Evolutionary conservation across 1,140 invertebrate genomes (phyloP), one percentile per base, ranked within the genome.

Genomic region (silkworm (Bombyx mori)): DNA sequence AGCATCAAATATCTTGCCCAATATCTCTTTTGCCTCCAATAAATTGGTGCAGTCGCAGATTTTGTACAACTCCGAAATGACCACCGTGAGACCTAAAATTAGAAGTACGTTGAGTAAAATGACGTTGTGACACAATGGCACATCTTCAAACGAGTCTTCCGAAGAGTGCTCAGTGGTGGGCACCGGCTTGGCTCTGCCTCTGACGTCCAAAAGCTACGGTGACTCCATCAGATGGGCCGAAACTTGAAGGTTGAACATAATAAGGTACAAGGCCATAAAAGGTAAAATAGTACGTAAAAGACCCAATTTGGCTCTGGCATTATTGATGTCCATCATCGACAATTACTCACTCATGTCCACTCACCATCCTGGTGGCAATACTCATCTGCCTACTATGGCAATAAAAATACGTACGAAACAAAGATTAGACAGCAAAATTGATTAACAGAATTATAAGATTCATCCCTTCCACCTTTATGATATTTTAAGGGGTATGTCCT

Each of bases 1-100:
- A 8, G 60, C 50, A 1, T 48, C 60, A 54, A 74, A 76, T 0
- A 71, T 47, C 8, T 63, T 49, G 9, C 57, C 52, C 26, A 74
- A 63, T 1, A 65, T 58, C 2, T 50, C 52, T 12, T 63, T 60
- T 0, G 71, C 66, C 1, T 71, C 56, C 6, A 63, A 48, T 44
- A 78, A 46, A 18, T 65, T 59, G 1, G 58, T 53, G 7, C 54
- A 52, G 0, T 66, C 71, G 0, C 64, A 66, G 4, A 73, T 61
- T 42, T 60, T 62, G 52, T 78, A 74, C 2, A 78, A 22, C 1
- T 57, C 66, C 35, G 71, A 61, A 2, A 73, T 47, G 4, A 78
- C 59, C 5, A 68, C 50, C 42, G 47, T 57, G 3, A 77, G 46
- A 65, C 63, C 75, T 75, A 58, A 8, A 61, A 66, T 10, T 47